phyloP scores from a whole-genome alignment of 2,113 vertebrate species.

The Cololabis saira region DNA sequence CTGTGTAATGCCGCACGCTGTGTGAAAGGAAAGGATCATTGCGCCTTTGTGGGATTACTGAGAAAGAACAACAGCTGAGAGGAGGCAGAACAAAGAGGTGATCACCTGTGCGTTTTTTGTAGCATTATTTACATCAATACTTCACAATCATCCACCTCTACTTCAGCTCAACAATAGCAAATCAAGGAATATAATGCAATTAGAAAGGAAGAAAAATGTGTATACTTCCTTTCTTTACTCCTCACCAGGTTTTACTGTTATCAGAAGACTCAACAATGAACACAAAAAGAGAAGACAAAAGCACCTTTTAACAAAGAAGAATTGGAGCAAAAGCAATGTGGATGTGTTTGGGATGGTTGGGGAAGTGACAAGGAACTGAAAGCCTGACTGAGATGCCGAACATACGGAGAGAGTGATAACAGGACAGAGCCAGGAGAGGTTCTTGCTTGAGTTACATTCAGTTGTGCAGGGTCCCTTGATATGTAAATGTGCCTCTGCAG shows the following conservation, averaged over 20 bases:
- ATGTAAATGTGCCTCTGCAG: constrained; percentile 66
- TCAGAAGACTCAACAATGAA: constrained; percentile 48
- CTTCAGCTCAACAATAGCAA: too few relatives aligned
- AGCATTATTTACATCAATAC: too few relatives aligned
- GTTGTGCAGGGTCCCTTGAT: constrained; percentile 61
- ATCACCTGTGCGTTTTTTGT: too few relatives aligned
- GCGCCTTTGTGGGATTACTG: too few relatives aligned
- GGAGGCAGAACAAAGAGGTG: too few relatives aligned
- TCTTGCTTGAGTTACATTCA: constrained; percentile 45
- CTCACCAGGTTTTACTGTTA: constrained; percentile 1
- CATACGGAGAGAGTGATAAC: constrained; percentile 57
- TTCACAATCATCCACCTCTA: too few relatives aligned
- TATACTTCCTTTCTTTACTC: too few relatives aligned
- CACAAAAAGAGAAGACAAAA: constrained; percentile 46
- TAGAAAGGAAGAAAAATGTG: too few relatives aligned
- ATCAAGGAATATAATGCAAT: too few relatives aligned
- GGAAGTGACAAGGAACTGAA: constrained; percentile 7
- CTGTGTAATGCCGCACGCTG: too few relatives aligned
- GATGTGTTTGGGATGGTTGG: not conserved
- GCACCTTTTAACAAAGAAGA: constrained; percentile 66
- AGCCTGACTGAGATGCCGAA: constrained; percentile 44
- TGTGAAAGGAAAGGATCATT: too few relatives aligned
- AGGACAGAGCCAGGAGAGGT: constrained; percentile 28
- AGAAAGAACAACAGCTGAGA: too few relatives aligned
- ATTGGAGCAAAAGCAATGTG: constrained; percentile 46